Base-by-base conservation (phyloP, 2,888 invertebrate genomes). In the Volucella inanis region DNA sequence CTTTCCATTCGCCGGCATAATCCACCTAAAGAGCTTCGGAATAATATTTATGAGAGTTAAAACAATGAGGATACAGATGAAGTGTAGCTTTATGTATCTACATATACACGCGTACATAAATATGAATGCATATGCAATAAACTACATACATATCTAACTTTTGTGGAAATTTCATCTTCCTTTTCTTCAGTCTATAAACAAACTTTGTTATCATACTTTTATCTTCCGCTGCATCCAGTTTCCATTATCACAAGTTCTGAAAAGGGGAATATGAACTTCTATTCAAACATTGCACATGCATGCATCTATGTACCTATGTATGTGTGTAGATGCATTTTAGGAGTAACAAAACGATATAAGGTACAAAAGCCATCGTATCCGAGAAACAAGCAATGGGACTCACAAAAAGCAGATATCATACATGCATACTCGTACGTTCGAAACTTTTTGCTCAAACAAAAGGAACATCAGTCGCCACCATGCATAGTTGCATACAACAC, bases 131-230 rank as follows among this genome's bases (percentile, higher is more conserved):
- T 41, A 10, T 54, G n/a, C 43, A 45, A 45, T 47, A 45, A 18
- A 1, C 4, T 41, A 8, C 41, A n/a, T 64, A 55, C n/a, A 45
- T 38, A 10, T 49, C 55, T 38, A 38, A n/a, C 43, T 15, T n/a
- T 50, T 70, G 61, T 78, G 70, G 43, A 80, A 54, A 75, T 84
- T 84, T 71, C 80, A 67, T 85, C 49, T 79, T 79, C 75, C 75
- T 84, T 79, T 75, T 71, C 62, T 71, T 59, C 54, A 78, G 84
- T 85, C 67, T 62, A 85, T 76, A 85, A 85, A 80, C 84, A 85
- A 85, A 85, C 75, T 85, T 85, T 85, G 84, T 80, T 85, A 80
- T 85, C 84, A 76, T 85, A 85, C 80, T 85, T 76, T 80, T 85
- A 85, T 85, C 84, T 76, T 79, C 45, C 75, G 80, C 80, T 76